Evolutionary conservation across 2,888 invertebrate species (phyloP).

Genomic region (Drosophila formosana): DNA sequence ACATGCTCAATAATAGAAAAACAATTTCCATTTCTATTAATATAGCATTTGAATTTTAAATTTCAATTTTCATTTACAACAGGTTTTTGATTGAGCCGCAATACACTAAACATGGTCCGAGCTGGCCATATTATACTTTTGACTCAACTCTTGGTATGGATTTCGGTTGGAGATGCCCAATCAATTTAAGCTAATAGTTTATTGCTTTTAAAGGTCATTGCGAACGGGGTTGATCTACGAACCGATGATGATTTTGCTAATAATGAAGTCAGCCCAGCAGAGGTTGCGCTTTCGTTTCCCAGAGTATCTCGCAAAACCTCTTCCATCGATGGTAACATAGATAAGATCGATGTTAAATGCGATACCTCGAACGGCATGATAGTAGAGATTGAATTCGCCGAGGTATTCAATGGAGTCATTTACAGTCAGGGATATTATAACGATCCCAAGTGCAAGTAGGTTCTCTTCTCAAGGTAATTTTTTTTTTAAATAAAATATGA

Average conservation of each 20-base stretch:
- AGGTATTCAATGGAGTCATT: constrained; percentile 89
- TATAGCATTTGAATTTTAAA: constrained; percentile 1
- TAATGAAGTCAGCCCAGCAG: constrained; percentile 44
- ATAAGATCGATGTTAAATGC: constrained; percentile 88
- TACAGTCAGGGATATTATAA: constrained; percentile 90
- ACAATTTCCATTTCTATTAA: constrained; percentile 17
- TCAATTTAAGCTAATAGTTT: constrained; percentile 31
- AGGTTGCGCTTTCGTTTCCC: constrained; percentile 45
- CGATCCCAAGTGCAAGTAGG: constrained; percentile 88
- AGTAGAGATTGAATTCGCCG: constrained; percentile 88
- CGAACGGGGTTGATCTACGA: constrained; percentile 40
- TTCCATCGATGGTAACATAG: constrained; percentile 85
- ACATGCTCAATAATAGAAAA: constrained; percentile 17
- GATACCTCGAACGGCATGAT: constrained; percentile 86
- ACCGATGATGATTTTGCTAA: constrained; percentile 27
- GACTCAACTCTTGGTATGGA: constrained; percentile 66
- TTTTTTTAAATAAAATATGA: too few relatives aligned
- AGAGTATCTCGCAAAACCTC: constrained; percentile 42
- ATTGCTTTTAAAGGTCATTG: constrained; percentile 52
- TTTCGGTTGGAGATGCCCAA: constrained; percentile 5
- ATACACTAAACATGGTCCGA: constrained; percentile 61
- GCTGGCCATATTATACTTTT: constrained; percentile 68
- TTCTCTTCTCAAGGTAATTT: background rate
- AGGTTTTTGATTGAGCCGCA: constrained; percentile 55
- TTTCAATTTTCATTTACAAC: constrained; percentile 45